Base-by-base conservation (phyloP, 2,888 invertebrate species). In the Ochropleura plecta region DNA sequence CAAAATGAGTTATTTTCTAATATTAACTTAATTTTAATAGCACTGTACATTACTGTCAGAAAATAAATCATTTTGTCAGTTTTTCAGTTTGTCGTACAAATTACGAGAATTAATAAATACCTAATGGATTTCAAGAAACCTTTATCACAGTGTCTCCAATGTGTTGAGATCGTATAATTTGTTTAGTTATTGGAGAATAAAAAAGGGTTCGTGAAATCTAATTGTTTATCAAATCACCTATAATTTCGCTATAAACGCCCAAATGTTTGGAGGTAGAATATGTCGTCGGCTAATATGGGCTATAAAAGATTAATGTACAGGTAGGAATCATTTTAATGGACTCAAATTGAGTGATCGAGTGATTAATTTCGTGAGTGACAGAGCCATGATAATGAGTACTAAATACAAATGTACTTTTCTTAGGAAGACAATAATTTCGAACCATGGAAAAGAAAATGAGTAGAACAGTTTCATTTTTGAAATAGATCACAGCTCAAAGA, bases 81-180 rank as follows among this genome's bases (percentile, higher is more conserved):
- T 69, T 80, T 81, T 72, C 76, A 74, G 48, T 59, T 68, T 78
- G 84, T 83, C 83, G 79, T 84, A 86, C 68, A 80, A 74, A 80
- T 74, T 82, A 85, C 70, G 81, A 86, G 68, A 86, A 84, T 84
- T 79, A 84, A 85, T 83, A 85, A 86, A 85, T 84, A 85, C 75
- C 85, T 88, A 88, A 48, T 79, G 78, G 81, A 87, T 87, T 88
- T 81, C 87, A 87, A 84, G 87, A 89, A 86, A 83, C 86, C 89
- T 88, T 90, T 81, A 86, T 89, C 86, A 76, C 82, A 88, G 84
- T 73, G 16, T 59, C 89, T 88, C 86, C 90, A 86, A 86, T 82
- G 69, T 85, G 78, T 87, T 93, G 93, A 93, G 93, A 93, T 93
- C 93, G 92, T 91, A 88, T 81, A 78, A 86, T 90, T 89, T 83